Conservation (phyloP, 2,797 vertebrate species). For the Tapirus indicus region DNA sequence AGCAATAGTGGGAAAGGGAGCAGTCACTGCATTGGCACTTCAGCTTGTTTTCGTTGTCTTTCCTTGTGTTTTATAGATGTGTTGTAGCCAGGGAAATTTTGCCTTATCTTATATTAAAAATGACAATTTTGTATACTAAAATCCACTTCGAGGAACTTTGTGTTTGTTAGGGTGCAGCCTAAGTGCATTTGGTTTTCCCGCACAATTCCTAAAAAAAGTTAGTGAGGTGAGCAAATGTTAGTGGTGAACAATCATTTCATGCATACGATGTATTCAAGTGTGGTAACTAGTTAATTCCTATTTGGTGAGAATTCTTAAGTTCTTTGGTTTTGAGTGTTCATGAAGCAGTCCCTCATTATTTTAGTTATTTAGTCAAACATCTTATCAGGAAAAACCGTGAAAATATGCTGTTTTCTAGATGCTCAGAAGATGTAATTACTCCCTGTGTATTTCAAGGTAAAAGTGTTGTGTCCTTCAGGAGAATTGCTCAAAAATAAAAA, state of each 20-base stretch:
- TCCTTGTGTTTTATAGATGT: neutral
- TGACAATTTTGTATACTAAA: neutral
- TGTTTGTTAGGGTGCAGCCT: neutral
- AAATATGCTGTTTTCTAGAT: neutral
- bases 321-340: slow-evolving; percentile 1
- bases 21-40: neutral
- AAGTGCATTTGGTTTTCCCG: neutral
- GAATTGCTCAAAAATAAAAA: neutral
- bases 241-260: neutral
- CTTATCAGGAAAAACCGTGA: neutral
- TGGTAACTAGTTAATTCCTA: neutral
- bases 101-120: neutral
- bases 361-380: neutral
- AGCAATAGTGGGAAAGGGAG: neutral
- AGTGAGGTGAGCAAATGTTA: neutral
- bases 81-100: neutral
- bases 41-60: neutral
- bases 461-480: neutral
- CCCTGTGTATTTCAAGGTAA: neutral
- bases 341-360: neutral
- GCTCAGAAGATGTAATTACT: neutral
- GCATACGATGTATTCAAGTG: neutral
- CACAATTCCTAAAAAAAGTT: neutral
- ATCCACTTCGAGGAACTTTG: neutral
- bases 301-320: neutral